Evolutionary conservation across 2,797 vertebrate genomes (phyloP).

Genomic region (Poecilia picta): DNA sequence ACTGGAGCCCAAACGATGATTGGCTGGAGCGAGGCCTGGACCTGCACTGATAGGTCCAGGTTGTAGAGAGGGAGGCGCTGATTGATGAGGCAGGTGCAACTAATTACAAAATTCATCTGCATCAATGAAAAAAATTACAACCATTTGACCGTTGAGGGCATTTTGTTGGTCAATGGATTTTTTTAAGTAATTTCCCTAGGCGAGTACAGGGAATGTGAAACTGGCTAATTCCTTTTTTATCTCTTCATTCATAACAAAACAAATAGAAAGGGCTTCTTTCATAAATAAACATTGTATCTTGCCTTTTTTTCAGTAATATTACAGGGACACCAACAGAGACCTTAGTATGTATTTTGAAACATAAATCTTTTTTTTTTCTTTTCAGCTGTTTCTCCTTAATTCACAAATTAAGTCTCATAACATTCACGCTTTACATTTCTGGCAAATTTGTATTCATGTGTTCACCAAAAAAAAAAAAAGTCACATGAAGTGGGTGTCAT

Average conservation of each 20-base stretch:
- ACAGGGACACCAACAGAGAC: neutral
- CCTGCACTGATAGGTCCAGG: too few relatives aligned
- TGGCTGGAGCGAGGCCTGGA: too few relatives aligned
- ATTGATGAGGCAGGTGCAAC: too few relatives aligned
- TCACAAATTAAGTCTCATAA: neutral
- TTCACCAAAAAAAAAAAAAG: neutral
- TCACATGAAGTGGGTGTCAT: neutral
- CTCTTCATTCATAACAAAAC: neutral
- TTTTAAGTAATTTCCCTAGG: neutral
- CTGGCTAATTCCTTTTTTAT: neutral
- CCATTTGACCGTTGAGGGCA: too few relatives aligned
- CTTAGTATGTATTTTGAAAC: neutral
- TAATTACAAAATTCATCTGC: too few relatives aligned
- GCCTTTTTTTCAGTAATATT: neutral
- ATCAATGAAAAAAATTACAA: too few relatives aligned
- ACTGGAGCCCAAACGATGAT: too few relatives aligned
- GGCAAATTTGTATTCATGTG: neutral
- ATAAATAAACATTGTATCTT: neutral
- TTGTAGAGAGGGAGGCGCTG: too few relatives aligned
- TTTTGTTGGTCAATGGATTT: neutral
- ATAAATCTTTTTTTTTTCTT: neutral
- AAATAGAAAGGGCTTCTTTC: neutral
- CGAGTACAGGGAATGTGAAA: neutral
- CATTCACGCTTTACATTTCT: neutral
- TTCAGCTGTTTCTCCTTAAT: neutral